Conservation (phyloP, 2,113 vertebrate genomes). For the Steatornis caripensis region DNA sequence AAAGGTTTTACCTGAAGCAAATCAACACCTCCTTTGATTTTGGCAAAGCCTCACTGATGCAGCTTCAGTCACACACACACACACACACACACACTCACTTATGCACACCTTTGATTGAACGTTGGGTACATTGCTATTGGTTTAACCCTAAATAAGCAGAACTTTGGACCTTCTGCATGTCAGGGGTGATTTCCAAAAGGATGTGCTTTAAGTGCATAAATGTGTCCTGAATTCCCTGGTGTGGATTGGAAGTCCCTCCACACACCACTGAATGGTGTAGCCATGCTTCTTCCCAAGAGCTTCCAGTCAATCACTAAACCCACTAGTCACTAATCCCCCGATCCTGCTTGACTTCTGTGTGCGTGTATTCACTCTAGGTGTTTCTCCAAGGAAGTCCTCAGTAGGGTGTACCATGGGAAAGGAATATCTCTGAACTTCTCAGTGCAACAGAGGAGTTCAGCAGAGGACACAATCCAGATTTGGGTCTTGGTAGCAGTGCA, state of each 20-base stretch:
- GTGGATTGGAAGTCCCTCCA: not conserved
- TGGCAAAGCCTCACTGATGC: not conserved
- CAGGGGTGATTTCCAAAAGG: not conserved
- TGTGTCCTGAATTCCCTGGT: not conserved
- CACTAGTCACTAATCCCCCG: rapidly evolving
- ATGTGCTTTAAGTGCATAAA: not conserved
- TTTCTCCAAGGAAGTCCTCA: not conserved
- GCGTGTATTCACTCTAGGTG: not conserved
- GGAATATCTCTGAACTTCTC: not conserved
- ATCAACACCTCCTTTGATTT: not conserved
- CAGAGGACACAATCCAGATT: not conserved
- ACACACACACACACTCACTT: too few species aligned
- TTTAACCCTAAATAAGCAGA: not conserved
- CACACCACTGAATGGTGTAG: not conserved
- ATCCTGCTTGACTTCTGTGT: not conserved
- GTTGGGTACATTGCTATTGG: not conserved
- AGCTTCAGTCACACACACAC: not conserved
- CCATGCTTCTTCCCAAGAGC: not conserved
- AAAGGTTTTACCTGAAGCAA: not conserved
- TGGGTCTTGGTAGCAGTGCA: not conserved
- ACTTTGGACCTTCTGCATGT: not conserved
- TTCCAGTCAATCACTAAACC: not conserved
- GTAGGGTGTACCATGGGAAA: not conserved
- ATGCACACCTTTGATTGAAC: rapidly evolving
- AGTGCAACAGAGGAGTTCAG: not conserved